Conservation (phyloP, 2,888 invertebrate genomes). For the Pterostichus niger region DNA sequence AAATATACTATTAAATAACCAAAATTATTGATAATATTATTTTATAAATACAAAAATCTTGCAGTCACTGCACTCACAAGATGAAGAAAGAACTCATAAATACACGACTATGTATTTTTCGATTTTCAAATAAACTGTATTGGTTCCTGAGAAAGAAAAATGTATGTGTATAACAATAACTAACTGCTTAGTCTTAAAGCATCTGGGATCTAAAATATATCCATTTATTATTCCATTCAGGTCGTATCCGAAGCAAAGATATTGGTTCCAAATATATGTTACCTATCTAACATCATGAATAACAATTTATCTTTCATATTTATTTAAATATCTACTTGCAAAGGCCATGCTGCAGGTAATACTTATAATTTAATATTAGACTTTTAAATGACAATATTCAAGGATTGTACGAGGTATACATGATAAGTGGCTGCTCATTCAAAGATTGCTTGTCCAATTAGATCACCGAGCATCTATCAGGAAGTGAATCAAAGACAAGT, state of each 20-base stretch:
- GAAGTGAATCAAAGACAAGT: conserved; percentile 11
- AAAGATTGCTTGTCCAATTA: conserved; percentile 12
- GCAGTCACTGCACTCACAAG: too few relatives aligned
- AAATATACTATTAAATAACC: too few relatives aligned
- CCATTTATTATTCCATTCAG: neutral
- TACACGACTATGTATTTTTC: too few relatives aligned
- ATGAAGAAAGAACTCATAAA: too few relatives aligned
- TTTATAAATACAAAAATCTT: too few relatives aligned
- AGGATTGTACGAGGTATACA: conserved; percentile 6
- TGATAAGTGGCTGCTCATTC: neutral
- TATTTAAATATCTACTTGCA: neutral
- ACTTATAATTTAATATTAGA: conserved; percentile 27
- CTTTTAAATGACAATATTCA: conserved; percentile 32
- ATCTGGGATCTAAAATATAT: too few relatives aligned
- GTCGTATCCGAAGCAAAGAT: neutral
- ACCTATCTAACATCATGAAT: conserved; percentile 6
- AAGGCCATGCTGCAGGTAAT: too few relatives aligned
- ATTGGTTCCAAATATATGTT: neutral
- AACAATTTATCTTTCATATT: neutral
- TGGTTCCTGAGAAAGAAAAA: too few relatives aligned
- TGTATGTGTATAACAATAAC: too few relatives aligned
- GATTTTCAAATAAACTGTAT: too few relatives aligned
- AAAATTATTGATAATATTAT: too few relatives aligned
- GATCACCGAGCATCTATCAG: conserved; percentile 10
- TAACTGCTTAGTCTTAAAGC: too few relatives aligned